phyloP scores from a whole-genome alignment of 2,113 vertebrate species.

The Malurus melanocephalus region DNA sequence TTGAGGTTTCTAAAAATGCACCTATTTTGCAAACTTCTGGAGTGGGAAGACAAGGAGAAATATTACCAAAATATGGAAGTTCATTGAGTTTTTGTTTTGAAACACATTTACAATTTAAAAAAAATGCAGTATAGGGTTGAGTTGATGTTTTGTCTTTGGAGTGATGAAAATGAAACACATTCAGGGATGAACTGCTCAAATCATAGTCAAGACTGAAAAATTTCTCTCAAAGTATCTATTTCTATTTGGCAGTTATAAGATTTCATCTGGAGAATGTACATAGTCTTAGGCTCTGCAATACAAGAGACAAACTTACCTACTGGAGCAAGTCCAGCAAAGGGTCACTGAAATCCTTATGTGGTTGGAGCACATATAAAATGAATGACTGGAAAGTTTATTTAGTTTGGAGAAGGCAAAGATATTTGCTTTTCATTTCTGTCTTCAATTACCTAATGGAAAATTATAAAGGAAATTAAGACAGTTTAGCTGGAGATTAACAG shows the following conservation, averaged over 20 bases:
- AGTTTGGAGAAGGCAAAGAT: background rate
- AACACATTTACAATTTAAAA: background rate
- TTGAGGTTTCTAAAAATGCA: background rate
- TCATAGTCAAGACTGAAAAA: background rate
- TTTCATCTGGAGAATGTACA: background rate
- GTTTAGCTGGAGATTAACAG: background rate
- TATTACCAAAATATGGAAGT: background rate
- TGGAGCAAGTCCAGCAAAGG: background rate
- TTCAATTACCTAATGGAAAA: background rate
- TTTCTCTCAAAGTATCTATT: background rate
- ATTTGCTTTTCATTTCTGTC: background rate
- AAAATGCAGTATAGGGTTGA: background rate
- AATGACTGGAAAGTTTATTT: background rate
- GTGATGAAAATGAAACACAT: background rate
- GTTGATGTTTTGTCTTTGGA: background rate
- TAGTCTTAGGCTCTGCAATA: background rate
- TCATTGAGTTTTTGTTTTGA: background rate
- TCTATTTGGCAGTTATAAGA: background rate
- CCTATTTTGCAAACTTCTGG: background rate
- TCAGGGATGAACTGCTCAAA: background rate
- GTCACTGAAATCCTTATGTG: background rate
- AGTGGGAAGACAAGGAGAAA: background rate
- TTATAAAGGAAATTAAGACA: background rate
- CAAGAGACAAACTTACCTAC: background rate
- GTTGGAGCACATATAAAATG: background rate